Evolutionary conservation across 2,797 vertebrate species (phyloP).

Genomic region (Trichosurus vulpecula): DNA sequence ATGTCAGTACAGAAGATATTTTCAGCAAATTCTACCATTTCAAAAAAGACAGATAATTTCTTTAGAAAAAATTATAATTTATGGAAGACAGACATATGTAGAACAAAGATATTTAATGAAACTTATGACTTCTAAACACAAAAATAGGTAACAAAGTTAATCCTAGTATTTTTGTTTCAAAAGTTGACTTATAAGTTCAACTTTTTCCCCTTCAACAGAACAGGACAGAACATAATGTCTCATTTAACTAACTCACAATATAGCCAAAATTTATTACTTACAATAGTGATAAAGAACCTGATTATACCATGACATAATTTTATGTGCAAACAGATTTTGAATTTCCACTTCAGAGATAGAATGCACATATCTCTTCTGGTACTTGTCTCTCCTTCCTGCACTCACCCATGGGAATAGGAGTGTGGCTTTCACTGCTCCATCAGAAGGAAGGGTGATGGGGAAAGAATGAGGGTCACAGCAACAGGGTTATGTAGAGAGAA

Average conservation of each 20-base stretch:
- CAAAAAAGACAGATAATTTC: not conserved
- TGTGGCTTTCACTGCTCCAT: not conserved
- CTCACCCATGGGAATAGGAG: not conserved
- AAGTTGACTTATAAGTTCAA: not conserved
- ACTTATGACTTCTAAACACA: not conserved
- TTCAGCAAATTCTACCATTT: not conserved
- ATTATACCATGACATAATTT: not conserved
- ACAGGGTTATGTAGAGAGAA: not conserved
- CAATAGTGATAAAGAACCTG: not conserved
- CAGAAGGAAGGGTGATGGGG: not conserved
- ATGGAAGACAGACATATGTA: not conserved
- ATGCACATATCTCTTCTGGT: not conserved
- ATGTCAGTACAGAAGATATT: not conserved
- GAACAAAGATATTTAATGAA: slow-evolving; percentile 4
- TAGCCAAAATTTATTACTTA: not conserved
- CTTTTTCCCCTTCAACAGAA: too few species aligned
- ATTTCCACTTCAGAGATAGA: not conserved
- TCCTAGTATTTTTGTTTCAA: not conserved
- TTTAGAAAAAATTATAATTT: not conserved
- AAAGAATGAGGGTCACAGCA: not conserved
- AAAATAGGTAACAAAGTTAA: not conserved
- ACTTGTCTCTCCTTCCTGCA: not conserved
- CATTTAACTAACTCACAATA: not conserved
- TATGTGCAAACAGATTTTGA: not conserved
- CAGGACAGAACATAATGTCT: not conserved